Base-by-base conservation (phyloP, 2,888 invertebrate species). In the Acanthacorydalis orientalis region DNA sequence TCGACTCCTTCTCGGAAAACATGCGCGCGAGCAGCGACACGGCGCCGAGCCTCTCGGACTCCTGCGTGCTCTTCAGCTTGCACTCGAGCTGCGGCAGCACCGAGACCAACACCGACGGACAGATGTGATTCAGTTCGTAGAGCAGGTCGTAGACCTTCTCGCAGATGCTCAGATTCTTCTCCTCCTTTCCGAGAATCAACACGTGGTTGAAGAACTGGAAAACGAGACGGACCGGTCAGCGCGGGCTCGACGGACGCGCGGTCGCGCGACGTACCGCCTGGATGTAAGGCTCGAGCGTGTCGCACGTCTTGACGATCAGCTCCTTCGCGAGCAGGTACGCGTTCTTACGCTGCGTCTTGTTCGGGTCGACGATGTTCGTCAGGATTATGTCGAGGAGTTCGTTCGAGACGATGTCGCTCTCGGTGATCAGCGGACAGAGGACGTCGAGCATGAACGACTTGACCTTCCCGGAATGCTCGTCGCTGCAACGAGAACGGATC, bases 361-460 rank as follows among this genome's bases (percentile, higher is more conserved):
- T 78, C 1, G 96, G 96, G 62, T 97, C 96, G 51, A 96, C 89
- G 57, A 97, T 80, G 64, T 95, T 93, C 58, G 86, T 79, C 47
- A 97, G 74, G 58, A 97, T 89, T 52, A 92, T 88, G 67, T 97
- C 92, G 49, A 97, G 72, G 9, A 96, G 74, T 64, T 93, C 92
- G 62, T 89, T 89, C 54, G 93, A 90, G 44, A 97, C 89, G 56
- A 88, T 83, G 64, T 97, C 96, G 7, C 92, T 90, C 68, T 97
- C 96, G 16, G 89, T 87, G 57, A 97, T 89, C 39, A 97, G 72
- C 0, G 96, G 95, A 58, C 87, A 86, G 53, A 97, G 75, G 46
- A 96, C 90, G 64, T 97, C 96, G 59, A 96, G 69, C 86, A 97
- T 95, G 65, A 96, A 95, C 52, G 87, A 90, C 61, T 92, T 93